Percentiles rank a stretch among this genome's conserved stretches.
Conservation (phyloP, 2,797 vertebrate genomes). For the Taenioides sp. region DNA sequence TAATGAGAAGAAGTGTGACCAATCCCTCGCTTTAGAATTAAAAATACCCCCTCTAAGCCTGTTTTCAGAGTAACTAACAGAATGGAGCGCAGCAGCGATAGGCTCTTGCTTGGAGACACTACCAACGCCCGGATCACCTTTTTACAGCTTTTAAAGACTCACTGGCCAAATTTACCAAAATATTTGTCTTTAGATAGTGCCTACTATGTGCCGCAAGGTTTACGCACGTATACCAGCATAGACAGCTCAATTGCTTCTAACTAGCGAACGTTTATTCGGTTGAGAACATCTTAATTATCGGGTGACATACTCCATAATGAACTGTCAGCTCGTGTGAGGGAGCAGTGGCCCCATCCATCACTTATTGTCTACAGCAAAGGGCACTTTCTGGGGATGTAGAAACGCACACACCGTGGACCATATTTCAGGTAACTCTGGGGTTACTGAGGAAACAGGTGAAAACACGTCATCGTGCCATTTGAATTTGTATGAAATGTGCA, state of each 20-base stretch:
- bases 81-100: conserved; percentile 37
- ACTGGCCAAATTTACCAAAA: conserved; percentile 42
- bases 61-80: conserved; percentile 65
- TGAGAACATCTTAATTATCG: conserved; percentile 39
- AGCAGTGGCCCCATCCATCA: conserved; percentile 22
- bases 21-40: conserved; percentile 75
- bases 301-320: conserved; percentile 20
- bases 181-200: neutral
- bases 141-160: conserved; percentile 48
- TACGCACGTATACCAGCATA: conserved; percentile 3
- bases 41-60: conserved; percentile 71
- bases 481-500: neutral
- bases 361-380: neutral
- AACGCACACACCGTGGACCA: neutral
- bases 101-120: conserved; percentile 57
- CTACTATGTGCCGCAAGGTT: neutral
- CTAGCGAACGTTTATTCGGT: conserved; percentile 26
- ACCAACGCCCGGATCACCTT: conserved; percentile 55
- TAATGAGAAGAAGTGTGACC: conserved; percentile 84
- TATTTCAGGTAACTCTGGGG: neutral
- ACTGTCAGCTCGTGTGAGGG: conserved; percentile 13
- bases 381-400: neutral
- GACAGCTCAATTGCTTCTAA: conserved; percentile 26
- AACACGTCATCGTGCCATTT: neutral
- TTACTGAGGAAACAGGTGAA: conserved; percentile 11